These are phyloP conservation scores for Hemitrygon akajei DNA, from an alignment of 2,797 vertebrate genomes.

Conservation along the genomic window DNA sequence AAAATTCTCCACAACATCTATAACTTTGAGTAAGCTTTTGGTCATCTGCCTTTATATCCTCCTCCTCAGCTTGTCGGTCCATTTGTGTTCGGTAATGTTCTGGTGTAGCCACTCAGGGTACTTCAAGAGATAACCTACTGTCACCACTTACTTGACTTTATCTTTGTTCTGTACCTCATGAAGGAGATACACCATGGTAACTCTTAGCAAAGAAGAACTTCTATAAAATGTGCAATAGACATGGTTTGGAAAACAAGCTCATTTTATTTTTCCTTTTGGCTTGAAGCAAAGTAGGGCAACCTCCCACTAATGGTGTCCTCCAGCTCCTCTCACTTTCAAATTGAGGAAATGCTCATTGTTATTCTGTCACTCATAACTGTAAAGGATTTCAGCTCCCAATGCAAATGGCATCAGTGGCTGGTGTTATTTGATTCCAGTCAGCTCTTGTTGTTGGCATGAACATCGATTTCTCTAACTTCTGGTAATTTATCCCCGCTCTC, in stretches of 20 bases:
- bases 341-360: not conserved
- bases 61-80: no score
- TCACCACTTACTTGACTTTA: not conserved
- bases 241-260: not conserved
- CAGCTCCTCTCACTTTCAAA: not conserved
- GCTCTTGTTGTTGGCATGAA: not conserved
- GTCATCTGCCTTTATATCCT: no score
- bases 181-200: not conserved
- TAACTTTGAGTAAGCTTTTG: no score
- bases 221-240: not conserved
- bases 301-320: not conserved
- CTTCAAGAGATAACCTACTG: not conserved
- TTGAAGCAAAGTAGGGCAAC: not conserved
- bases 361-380: not conserved
- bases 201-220: not conserved
- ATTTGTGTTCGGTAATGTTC: no score
- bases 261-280: not conserved
- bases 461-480: no score
- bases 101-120: no score
- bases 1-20: no score
- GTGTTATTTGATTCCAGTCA: not conserved
- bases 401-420: not conserved
- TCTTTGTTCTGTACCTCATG: not conserved
- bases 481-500: no score
- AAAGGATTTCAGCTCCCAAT: not conserved